Percentiles rank a stretch among this genome's conserved stretches.
phyloP scores from a whole-genome alignment of 1,140 invertebrate genomes.

The Drosophila setifemur region DNA sequence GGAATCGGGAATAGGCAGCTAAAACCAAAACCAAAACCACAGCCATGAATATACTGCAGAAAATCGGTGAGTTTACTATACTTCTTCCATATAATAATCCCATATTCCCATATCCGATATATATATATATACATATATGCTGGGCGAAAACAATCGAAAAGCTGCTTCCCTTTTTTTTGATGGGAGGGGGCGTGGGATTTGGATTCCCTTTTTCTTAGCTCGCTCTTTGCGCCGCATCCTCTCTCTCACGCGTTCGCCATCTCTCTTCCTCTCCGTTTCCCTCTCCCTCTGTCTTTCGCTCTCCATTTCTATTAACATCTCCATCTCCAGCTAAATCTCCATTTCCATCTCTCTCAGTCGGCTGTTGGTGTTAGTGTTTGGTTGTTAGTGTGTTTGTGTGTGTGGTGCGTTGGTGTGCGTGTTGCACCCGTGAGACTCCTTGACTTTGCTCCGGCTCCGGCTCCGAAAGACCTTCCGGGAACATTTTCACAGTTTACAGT shows the following conservation, averaged over 20 bases:
- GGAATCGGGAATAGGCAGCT: slow-evolving; percentile 23
- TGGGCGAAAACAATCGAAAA: slow-evolving; percentile 6
- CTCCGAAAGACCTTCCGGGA: background rate
- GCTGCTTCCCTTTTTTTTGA: background rate
- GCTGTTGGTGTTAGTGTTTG: too few relatives aligned
- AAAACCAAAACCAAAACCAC: slow-evolving; percentile 20
- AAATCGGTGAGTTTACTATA: slow-evolving; percentile 55
- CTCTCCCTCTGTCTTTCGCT: background rate
- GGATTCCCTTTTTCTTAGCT: slow-evolving; percentile 22
- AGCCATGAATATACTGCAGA: slow-evolving; percentile 61
- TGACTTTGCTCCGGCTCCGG: background rate
- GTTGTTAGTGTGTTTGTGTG: background rate
- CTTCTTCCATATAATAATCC: background rate
- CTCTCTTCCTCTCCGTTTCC: slow-evolving; percentile 9
- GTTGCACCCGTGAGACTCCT: background rate
- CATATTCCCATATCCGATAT: too few relatives aligned
- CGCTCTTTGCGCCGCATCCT: slow-evolving; percentile 1
- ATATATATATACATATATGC: too few relatives aligned
- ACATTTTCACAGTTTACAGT: background rate
- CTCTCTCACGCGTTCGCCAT: background rate
- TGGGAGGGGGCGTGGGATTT: slow-evolving; percentile 2
- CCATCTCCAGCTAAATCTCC: too few relatives aligned
- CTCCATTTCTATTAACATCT: background rate
- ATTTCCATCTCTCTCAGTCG: too few relatives aligned
- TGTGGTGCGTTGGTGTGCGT: background rate